A percentile compares a stretch with the other conserved stretches of the same genome.
These are phyloP conservation scores for Abscondita cerata DNA, from an alignment of 2,888 invertebrate species.

Conservation along the genomic window DNA sequence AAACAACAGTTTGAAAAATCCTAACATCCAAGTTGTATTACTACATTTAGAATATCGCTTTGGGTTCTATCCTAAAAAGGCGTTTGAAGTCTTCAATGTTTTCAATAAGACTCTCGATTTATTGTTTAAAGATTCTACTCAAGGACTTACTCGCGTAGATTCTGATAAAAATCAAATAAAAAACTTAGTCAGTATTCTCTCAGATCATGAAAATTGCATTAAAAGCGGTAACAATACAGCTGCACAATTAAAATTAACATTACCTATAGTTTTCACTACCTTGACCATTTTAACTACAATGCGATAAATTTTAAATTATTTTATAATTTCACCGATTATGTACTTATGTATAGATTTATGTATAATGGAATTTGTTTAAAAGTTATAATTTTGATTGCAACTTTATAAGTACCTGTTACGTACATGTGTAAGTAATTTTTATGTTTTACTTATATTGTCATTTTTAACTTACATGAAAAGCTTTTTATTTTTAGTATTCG, in stretches of 20 bases:
- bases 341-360: too few species aligned
- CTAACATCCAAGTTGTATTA: conserved; percentile 46
- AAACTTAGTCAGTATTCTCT: conserved; percentile 66
- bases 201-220: conserved; percentile 57
- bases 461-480: too few species aligned
- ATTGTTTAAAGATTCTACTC: conserved; percentile 69
- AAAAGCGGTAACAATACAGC: conserved; percentile 15
- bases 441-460: too few species aligned
- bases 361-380: too few species aligned
- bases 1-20: conserved; percentile 49
- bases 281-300: too few species aligned
- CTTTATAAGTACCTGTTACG: too few species aligned
- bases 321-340: too few species aligned
- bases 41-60: conserved; percentile 49
- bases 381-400: too few species aligned
- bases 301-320: too few species aligned
- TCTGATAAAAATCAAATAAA: conserved; percentile 59
- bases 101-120: conserved; percentile 64
- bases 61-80: conserved; percentile 56
- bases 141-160: conserved; percentile 61
- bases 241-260: not conserved
- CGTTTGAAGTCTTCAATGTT: conserved; percentile 65
- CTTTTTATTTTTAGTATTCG: not conserved
- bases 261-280: not conserved
- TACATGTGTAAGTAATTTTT: too few species aligned